These are phyloP conservation scores for Drosophila testacea DNA, from an alignment of 2,888 invertebrate species.

Conservation along the genomic window DNA sequence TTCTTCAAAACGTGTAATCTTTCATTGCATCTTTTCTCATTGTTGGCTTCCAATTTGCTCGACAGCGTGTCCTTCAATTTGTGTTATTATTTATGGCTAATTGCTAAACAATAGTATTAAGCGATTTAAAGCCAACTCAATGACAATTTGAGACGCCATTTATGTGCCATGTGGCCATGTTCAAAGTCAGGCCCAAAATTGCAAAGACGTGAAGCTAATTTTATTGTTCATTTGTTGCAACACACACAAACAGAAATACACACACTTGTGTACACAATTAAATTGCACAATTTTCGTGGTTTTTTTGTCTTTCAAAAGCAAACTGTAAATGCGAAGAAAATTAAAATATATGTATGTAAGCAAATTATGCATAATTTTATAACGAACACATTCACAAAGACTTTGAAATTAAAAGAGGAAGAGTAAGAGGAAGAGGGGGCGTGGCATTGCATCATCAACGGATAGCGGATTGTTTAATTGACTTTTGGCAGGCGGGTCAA, in stretches of 20 bases:
- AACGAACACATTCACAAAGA: conserved; percentile 26
- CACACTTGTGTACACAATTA: conserved; percentile 11
- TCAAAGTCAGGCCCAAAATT: conserved; percentile 39
- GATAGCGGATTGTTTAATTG: conserved; percentile 49
- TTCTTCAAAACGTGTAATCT: no score
- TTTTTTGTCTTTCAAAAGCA: neutral
- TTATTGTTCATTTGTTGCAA: conserved; percentile 39
- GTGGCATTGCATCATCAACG: conserved; percentile 57
- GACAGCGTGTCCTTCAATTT: conserved; percentile 31
- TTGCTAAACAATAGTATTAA: conserved; percentile 33
- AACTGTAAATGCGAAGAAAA: conserved; percentile 18
- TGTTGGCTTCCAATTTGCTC: neutral
- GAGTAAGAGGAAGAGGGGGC: neutral
- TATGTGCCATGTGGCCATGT: conserved; percentile 16
- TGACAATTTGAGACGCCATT: conserved; percentile 49
- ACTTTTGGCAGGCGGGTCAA: conserved; percentile 63
- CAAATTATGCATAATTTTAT: conserved; percentile 44
- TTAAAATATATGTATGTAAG: neutral
- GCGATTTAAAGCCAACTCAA: conserved; percentile 40
- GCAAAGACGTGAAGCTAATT: conserved; percentile 28
- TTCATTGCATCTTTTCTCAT: neutral
- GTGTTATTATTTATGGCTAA: conserved; percentile 37
- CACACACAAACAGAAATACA: conserved; percentile 3
- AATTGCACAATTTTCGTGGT: conserved; percentile 29
- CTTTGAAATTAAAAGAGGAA: conserved; percentile 5